Evolutionary conservation across 2,113 vertebrate genomes (phyloP).

Genomic region (Dromas ardeola): DNA sequence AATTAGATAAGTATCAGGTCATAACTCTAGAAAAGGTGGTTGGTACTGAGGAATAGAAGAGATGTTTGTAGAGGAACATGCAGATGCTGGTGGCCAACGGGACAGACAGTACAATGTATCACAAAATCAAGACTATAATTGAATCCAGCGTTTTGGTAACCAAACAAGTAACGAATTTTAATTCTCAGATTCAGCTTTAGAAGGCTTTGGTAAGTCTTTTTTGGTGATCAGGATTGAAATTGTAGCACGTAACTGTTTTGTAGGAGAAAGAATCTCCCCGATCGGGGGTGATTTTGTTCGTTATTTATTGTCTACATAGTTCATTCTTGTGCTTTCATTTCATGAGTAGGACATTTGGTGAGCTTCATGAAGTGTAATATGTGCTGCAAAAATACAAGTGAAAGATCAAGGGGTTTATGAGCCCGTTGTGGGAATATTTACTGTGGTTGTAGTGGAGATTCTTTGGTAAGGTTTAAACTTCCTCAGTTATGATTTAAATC

Average conservation of each 20-base stretch:
- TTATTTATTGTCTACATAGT: neutral
- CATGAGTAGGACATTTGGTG: neutral
- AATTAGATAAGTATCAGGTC: neutral
- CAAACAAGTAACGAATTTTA: fast-evolving
- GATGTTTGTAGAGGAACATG: neutral
- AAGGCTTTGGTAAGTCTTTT: neutral
- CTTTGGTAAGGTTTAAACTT: neutral
- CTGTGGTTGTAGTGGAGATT: neutral
- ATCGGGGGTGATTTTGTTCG: fast-evolving
- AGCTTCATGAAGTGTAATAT: neutral
- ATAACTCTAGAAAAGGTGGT: neutral
- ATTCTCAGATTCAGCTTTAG: neutral
- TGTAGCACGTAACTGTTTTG: neutral
- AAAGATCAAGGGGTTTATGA: neutral
- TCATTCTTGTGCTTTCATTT: neutral
- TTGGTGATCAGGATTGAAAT: neutral
- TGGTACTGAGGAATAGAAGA: neutral
- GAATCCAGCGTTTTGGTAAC: neutral
- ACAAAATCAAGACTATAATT: neutral
- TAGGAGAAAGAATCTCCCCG: fast-evolving
- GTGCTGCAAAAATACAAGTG: neutral
- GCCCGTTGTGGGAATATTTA: neutral
- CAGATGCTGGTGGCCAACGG: neutral
- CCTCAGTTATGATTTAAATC: neutral
- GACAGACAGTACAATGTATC: neutral